Evolutionary conservation across 2,797 vertebrate species (phyloP), one percentile per base, ranked within the genome.

Genomic region (Girardinus metallicus): DNA sequence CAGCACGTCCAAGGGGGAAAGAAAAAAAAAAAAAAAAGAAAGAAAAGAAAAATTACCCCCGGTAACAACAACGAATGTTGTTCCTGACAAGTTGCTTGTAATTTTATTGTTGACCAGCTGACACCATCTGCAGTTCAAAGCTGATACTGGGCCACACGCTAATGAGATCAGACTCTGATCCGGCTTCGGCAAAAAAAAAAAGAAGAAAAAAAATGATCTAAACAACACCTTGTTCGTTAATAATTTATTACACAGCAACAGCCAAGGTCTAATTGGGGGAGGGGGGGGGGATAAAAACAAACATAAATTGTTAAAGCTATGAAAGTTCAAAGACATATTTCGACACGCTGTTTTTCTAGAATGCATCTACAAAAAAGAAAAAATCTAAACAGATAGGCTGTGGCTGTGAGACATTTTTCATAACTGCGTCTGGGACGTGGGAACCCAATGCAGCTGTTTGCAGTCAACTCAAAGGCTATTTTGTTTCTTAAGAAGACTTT

Each of bases 91-190:
- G 85, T 82, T 55, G 41, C 73, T 83, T 57, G 86, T 89, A 81
- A 78, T 90, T 93, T 87, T 82, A 85, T 88, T 86, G 89, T 83
- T 90, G 88, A 87, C 88, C 90, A 87, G 81, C 85, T 87, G 88
- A 91, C 88, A 80, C 84, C 74, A 5, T 77, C 75, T 74, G 74
- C 13, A 5, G 23, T 84, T 87, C 85, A 89, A 85, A 89, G 83
- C 76, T 80, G 85, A 89, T 86, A 79, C 80, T 31, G 11, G 82
- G 68, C 64, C 77, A 57, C 80, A 57, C 80, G 85, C 84, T 79
- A 72, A 83, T 80, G 75, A 66, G 85, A 92, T 88, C 83, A 86
- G 75, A 72, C 79, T 85, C 23, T 26, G 44, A 49, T 46, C 57
- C 34, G 13, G 15, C 47, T 23, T n/a, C 46, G 53, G 60, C 41